A percentile compares a stretch with the other conserved stretches of the same genome.
Evolutionary conservation across 2,113 vertebrate genomes (phyloP).

Genomic region (Salvelinus sp.): DNA sequence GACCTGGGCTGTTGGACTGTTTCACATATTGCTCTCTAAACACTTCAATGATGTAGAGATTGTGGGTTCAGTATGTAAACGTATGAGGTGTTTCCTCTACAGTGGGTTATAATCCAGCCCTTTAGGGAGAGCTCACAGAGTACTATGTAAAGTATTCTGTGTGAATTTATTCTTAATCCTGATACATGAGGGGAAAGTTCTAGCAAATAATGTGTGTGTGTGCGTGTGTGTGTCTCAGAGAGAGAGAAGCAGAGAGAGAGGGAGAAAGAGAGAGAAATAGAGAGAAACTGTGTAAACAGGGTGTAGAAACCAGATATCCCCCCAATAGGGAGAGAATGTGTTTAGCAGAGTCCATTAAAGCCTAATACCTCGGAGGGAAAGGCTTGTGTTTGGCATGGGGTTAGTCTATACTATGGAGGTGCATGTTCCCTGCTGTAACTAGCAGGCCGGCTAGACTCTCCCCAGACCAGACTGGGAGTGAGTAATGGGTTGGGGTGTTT

Average conservation of each 20-base stretch:
- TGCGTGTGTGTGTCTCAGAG: not conserved
- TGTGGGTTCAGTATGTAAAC: constrained; percentile 54
- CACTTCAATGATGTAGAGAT: constrained; percentile 29
- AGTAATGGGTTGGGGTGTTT: constrained; percentile 70
- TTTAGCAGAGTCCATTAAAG: constrained; percentile 77
- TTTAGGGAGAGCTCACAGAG: constrained; percentile 33
- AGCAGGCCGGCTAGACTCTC: constrained; percentile 56
- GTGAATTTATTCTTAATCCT: constrained; percentile 20
- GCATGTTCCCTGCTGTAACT: not conserved
- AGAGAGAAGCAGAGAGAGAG: constrained; percentile 14
- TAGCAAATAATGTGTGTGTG: not conserved
- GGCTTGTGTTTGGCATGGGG: constrained; percentile 54
- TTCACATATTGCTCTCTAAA: constrained; percentile 43
- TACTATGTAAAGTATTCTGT: constrained; percentile 45
- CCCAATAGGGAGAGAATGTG: constrained; percentile 62
- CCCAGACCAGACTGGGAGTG: constrained; percentile 38
- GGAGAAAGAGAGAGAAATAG: not conserved
- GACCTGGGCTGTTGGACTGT: constrained; percentile 28
- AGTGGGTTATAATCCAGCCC: constrained; percentile 59
- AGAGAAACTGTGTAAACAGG: constrained; percentile 52
- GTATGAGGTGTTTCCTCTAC: constrained; percentile 64
- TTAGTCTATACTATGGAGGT: constrained; percentile 40
- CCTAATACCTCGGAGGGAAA: constrained; percentile 67
- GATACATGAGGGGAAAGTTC: not conserved
- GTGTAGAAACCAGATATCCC: constrained; percentile 66